Evolutionary conservation across 2,888 invertebrate genomes (phyloP).

Genomic region (Drosophila neonasuta): DNA sequence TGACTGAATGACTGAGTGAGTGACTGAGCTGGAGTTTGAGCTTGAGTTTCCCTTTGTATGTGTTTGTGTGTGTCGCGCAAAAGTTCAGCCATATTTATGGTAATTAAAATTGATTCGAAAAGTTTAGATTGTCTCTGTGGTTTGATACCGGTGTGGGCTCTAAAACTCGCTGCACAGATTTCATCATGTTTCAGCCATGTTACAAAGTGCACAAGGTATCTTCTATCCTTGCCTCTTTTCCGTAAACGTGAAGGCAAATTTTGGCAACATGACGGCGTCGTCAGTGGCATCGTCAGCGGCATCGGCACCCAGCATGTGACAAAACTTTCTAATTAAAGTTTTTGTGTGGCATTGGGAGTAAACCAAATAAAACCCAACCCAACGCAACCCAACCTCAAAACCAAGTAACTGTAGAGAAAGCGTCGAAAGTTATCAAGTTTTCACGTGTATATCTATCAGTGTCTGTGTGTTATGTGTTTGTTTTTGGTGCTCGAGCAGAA

Average conservation of each 20-base stretch:
- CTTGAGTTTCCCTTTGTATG: neutral
- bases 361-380: constrained; percentile 19
- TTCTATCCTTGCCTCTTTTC: constrained; percentile 7
- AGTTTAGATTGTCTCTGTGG: constrained; percentile 77
- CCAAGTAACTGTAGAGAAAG: constrained; percentile 38
- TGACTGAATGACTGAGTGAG: constrained; percentile 42
- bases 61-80: constrained; percentile 39
- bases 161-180: constrained; percentile 44
- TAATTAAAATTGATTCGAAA: constrained; percentile 80
- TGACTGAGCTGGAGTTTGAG: constrained; percentile 16
- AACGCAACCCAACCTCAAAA: neutral
- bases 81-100: constrained; percentile 75
- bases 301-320: constrained; percentile 68
- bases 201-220: constrained; percentile 35
- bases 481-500: constrained; percentile 40
- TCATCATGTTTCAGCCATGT: constrained; percentile 49
- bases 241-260: constrained; percentile 13
- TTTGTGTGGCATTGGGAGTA: constrained; percentile 49
- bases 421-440: constrained; percentile 66
- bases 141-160: constrained; percentile 54
- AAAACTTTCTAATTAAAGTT: constrained; percentile 77
- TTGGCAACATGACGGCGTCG: constrained; percentile 44
- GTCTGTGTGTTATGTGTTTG: constrained; percentile 46
- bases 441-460: constrained; percentile 53
- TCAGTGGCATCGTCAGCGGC: constrained; percentile 26